Conservation (phyloP, 2,113 vertebrate species). For the Stigmatopora nigra region DNA sequence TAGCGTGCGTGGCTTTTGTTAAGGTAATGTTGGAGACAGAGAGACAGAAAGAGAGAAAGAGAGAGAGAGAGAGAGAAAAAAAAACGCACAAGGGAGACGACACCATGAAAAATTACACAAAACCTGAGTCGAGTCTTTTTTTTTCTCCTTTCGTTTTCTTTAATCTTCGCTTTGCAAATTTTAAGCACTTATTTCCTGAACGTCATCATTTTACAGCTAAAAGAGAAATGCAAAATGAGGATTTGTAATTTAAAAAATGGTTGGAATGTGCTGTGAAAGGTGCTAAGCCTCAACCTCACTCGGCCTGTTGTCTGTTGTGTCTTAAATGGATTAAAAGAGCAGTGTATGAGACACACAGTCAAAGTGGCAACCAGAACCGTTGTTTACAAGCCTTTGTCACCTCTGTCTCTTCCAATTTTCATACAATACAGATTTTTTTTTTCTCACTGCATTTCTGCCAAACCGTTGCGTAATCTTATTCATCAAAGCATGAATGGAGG, state of each 20-base stretch:
- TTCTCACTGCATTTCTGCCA: constrained; percentile 36
- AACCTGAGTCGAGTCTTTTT: constrained; percentile 31
- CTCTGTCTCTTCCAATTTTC: constrained; percentile 50
- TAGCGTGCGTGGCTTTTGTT: constrained; percentile 63
- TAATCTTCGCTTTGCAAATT: constrained; percentile 14
- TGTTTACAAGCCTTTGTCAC: constrained; percentile 56
- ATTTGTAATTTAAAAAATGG: constrained; percentile 21
- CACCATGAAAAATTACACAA: constrained; percentile 54
- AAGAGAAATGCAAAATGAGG: constrained; percentile 15
- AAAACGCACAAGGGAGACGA: constrained; percentile 41
- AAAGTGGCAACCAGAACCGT: constrained; percentile 59
- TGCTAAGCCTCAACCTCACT: constrained; percentile 27
- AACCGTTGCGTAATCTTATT: constrained; percentile 50
- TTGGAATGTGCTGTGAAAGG: constrained; percentile 13
- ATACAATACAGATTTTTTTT: constrained; percentile 27
- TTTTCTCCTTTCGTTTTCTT: constrained; percentile 10
- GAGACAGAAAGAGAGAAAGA: not conserved
- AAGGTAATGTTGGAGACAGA: constrained; percentile 54
- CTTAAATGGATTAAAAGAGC: constrained; percentile 67
- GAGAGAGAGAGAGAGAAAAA: too few relatives aligned
- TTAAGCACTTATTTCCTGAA: constrained; percentile 10
- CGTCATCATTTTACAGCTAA: constrained; percentile 3
- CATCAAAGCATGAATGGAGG: constrained; percentile 30
- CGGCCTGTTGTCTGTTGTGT: constrained; percentile 47
- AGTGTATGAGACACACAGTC: constrained; percentile 57